These are phyloP conservation scores for Slavum lentiscoides DNA, from an alignment of 2,888 invertebrate species.

Conservation along the genomic window DNA sequence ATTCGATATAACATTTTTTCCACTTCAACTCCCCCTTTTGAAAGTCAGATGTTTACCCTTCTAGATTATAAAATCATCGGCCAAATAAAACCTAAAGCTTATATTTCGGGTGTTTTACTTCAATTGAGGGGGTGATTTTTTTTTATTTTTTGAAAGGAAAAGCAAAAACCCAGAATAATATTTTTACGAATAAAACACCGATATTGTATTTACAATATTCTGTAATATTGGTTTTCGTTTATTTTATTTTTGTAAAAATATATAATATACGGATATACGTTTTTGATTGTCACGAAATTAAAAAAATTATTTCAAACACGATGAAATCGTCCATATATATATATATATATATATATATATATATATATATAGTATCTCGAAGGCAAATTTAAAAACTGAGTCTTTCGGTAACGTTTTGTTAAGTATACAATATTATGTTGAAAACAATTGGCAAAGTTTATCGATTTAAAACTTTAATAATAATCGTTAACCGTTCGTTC, in stretches of 20 bases:
- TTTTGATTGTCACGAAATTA: too few species aligned
- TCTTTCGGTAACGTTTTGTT: neutral
- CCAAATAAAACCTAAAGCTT: constrained; percentile 32
- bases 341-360: too few species aligned
- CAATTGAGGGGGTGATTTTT: constrained; percentile 39
- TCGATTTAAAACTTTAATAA: too few species aligned
- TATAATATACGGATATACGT: too few species aligned
- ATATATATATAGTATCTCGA: neutral
- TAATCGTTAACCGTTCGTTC: too few species aligned
- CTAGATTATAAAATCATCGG: constrained; percentile 43
- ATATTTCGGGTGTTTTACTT: constrained; percentile 29
- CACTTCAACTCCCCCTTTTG: constrained; percentile 43
- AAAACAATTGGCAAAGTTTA: too few species aligned
- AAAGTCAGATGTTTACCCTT: constrained; percentile 48
- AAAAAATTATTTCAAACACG: too few species aligned
- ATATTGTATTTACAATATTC: neutral
- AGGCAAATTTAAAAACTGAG: neutral
- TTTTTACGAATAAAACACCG: constrained; percentile 19
- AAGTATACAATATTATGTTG: too few species aligned
- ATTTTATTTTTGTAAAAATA: too few species aligned
- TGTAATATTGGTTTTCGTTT: neutral
- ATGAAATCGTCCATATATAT: neutral
- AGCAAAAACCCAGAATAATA: neutral
- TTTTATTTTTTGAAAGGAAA: neutral
- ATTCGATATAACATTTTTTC: constrained; percentile 36